phyloP scores from a whole-genome alignment of 2,888 invertebrate genomes.

The Xestia sexstrigata region DNA sequence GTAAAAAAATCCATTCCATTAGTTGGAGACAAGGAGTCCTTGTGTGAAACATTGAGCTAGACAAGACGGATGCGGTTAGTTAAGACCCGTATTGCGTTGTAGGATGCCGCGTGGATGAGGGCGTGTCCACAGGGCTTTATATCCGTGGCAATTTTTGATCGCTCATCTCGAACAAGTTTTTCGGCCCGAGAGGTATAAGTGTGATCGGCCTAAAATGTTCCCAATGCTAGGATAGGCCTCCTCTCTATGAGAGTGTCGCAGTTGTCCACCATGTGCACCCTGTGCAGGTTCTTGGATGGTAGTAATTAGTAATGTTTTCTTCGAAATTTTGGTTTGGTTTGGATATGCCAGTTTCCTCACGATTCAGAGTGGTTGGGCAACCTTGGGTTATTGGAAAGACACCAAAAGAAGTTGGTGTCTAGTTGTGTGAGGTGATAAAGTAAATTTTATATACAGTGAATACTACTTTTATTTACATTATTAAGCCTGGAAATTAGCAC shows the following conservation, averaged over 20 bases:
- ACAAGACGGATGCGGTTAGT: conserved; percentile 85
- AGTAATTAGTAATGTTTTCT: too few species aligned
- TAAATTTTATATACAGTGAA: too few species aligned
- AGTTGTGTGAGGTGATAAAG: background rate
- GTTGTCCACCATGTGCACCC: background rate
- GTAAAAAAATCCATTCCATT: conserved; percentile 59
- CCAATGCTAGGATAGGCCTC: background rate
- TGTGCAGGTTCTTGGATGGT: background rate
- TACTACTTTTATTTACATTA: background rate
- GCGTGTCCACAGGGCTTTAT: conserved; percentile 52
- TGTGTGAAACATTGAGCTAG: conserved; percentile 74
- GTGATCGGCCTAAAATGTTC: background rate
- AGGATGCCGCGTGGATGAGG: conserved; percentile 51
- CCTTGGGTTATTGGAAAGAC: background rate
- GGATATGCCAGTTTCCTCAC: background rate
- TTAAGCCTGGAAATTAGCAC: background rate
- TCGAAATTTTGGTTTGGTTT: background rate
- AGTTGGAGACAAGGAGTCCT: conserved; percentile 72
- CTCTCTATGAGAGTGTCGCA: background rate
- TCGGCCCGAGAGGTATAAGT: background rate
- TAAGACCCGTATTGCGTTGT: conserved; percentile 78
- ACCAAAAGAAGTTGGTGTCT: background rate
- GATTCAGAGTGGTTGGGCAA: background rate
- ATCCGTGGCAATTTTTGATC: conserved; percentile 11
- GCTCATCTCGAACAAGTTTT: background rate